Percentiles rank a stretch among this genome's conserved stretches.
These are phyloP conservation scores for Hoplostethus atlanticus DNA, from an alignment of 2,797 vertebrate species.

Conservation along the genomic window DNA sequence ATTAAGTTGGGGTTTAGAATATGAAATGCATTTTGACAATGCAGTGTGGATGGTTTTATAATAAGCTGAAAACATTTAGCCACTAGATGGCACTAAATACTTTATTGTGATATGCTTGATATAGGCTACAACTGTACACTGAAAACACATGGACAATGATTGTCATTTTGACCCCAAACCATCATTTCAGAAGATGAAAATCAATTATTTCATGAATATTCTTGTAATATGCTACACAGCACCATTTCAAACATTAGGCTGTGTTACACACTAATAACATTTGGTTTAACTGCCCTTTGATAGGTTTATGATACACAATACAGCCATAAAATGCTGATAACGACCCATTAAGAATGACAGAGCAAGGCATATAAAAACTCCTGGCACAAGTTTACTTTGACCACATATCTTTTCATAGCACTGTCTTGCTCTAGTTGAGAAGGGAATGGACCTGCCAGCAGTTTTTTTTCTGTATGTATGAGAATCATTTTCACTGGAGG, in stretches of 20 bases:
- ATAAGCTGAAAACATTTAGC: background rate
- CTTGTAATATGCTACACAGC: conserved; percentile 1
- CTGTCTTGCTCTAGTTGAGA: conserved; percentile 30
- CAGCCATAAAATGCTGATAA: conserved; percentile 58
- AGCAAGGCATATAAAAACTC: conserved; percentile 36
- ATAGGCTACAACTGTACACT: background rate
- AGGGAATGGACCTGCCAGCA: conserved; percentile 2
- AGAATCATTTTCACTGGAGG: conserved; percentile 32
- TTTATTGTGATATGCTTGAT: conserved; percentile 1
- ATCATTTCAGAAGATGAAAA: conserved; percentile 26
- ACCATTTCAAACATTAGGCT: conserved; percentile 31
- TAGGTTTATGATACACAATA: conserved; percentile 56
- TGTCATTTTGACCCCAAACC: conserved; percentile 28
- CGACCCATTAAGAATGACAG: conserved; percentile 54
- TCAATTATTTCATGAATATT: conserved; percentile 32
- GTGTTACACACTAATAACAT: conserved; percentile 48
- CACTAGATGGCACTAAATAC: conserved; percentile 74
- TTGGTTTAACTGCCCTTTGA: conserved; percentile 47
- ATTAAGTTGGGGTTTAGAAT: background rate
- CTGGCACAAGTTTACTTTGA: conserved; percentile 36
- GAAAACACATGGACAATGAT: conserved; percentile 9
- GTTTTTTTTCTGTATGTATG: background rate
- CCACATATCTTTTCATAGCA: conserved; percentile 36
- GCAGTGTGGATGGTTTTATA: background rate
- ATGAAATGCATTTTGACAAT: background rate